Percentiles rank a stretch among this genome's conserved stretches.
phyloP scores from a whole-genome alignment of 1,140 invertebrate species.

The Adelges cooleyi region DNA sequence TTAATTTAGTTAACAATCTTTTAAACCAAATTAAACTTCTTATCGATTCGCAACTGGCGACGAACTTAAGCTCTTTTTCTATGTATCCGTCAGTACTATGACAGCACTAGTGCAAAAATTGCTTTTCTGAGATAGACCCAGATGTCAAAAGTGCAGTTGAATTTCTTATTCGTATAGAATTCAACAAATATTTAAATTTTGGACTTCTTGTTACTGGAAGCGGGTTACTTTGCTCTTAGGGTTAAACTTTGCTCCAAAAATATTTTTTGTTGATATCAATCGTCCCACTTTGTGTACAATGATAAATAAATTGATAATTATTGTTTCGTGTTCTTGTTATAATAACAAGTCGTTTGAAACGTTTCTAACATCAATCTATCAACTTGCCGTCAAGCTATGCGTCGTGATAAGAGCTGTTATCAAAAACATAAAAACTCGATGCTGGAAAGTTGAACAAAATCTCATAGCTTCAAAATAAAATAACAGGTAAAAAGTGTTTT shows the following conservation, averaged over 20 bases:
- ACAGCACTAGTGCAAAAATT: too few relatives aligned
- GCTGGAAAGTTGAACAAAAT: neutral
- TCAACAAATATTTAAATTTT: too few relatives aligned
- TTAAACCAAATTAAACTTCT: too few relatives aligned
- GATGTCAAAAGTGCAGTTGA: too few relatives aligned
- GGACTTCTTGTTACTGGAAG: too few relatives aligned
- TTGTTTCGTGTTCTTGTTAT: neutral
- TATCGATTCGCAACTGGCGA: too few relatives aligned
- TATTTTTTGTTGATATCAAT: neutral
- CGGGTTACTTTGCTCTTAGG: too few relatives aligned
- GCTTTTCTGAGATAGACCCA: too few relatives aligned
- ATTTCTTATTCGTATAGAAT: too few relatives aligned
- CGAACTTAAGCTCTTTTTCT: too few relatives aligned
- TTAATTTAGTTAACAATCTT: too few relatives aligned
- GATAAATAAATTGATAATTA: neutral
- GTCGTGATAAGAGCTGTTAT: neutral
- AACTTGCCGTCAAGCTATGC: neutral
- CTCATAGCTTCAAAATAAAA: neutral
- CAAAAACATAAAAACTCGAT: neutral
- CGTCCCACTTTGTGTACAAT: neutral
- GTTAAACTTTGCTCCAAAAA: neutral
- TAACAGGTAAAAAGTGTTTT: neutral
- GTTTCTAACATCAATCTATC: neutral
- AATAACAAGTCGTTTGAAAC: neutral
- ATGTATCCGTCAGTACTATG: too few relatives aligned